Evolutionary conservation across 2,888 invertebrate genomes (phyloP), one percentile per base, ranked within the genome.

Genomic region (Ichneumoninae sp.): DNA sequence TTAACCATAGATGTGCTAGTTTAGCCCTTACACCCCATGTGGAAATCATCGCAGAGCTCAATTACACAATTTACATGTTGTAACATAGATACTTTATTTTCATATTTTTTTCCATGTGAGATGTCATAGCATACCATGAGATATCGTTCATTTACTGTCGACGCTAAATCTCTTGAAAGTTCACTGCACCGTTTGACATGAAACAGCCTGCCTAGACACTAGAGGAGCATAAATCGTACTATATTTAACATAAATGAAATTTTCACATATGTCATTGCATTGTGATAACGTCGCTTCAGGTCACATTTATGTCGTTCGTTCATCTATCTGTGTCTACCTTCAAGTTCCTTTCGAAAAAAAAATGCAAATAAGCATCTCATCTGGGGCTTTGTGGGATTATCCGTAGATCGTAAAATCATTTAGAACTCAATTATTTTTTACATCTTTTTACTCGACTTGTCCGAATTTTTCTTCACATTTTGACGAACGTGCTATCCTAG

Each of bases 1-100:
- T 88, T 57, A 88, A 86, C 89, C 86, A 87, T 88, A 88, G 91
- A 90, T 87, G 89, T 91, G 88, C 90, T 91, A 90, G 91, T 89
- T 88, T 91, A 91, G 89, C 85, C 84, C 84, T 89, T 88, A 88
- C 85, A 87, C 81, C 26, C 57, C 26, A 57, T 26, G 26, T 57
- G 57, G 26, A 57, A 57, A 22, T 57, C 57, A 57, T 57, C 13
- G 10, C 57, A 57, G 26, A 57, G 26, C 22, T 57, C 26, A 57
- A 57, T 5, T 57, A 3, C 26, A 57, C 26, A 26, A 57, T 57
- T 57, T 57, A 22, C 8, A 26, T 57, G 26, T 57, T 26, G 57
- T 3, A 57, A 57, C 57, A 57, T 57, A 57, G 57, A 57, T 13
- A 22, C 26, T 57, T 57, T 57, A 13, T 13, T 4, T 22, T 26